Evolutionary conservation across 2,888 invertebrate species (phyloP).

Genomic region (Doris montereyensis): DNA sequence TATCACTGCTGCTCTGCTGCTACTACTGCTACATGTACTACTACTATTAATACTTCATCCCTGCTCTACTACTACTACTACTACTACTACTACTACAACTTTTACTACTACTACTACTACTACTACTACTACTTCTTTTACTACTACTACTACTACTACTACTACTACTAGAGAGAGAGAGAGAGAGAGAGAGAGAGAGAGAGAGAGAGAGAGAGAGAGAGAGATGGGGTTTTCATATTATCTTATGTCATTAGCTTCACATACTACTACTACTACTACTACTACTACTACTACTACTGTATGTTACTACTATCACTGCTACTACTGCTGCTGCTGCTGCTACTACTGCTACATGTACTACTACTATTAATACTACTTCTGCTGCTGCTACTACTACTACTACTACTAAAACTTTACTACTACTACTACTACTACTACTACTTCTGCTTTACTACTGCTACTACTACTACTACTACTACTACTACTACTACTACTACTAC

Average conservation of each 20-base stretch:
- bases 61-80: neutral
- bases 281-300: too few species aligned
- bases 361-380: conserved; percentile 1
- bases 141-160: neutral
- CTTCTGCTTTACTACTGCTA: neutral
- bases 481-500: neutral
- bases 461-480: neutral
- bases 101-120: neutral
- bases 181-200: conserved; percentile 26
- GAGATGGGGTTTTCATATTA: neutral
- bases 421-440: too few species aligned
- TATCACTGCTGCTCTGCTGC: neutral
- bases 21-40: neutral
- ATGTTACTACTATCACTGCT: conserved; percentile 6
- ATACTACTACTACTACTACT: neutral
- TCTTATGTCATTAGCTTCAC: neutral
- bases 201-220: conserved; percentile 25
- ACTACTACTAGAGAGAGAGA: too few species aligned
- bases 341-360: neutral
- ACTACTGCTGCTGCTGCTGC: neutral
- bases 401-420: neutral
- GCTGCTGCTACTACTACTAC: conserved; percentile 13
- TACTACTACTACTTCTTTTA: neutral
- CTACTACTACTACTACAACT: conserved; percentile 3
- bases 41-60: neutral